phyloP scores from a whole-genome alignment of 2,888 invertebrate species.

The Eulithis prunata region DNA sequence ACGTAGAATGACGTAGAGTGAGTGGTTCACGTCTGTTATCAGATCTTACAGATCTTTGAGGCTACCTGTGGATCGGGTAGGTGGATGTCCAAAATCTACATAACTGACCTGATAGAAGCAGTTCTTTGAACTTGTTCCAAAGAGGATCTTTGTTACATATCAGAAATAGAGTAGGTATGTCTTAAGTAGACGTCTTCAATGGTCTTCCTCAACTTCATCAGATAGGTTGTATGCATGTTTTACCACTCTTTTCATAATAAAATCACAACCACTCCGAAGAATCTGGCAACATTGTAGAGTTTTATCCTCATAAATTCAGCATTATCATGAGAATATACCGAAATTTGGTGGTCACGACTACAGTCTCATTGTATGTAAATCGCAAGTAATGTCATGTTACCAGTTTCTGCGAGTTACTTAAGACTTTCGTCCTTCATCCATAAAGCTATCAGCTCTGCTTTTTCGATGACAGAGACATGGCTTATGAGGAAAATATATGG shows the following conservation, averaged over 20 bases:
- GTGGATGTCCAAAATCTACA: too few species aligned
- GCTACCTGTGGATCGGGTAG: too few species aligned
- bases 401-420: conserved; percentile 24
- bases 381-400: conserved; percentile 22
- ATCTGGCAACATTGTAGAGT: conserved; percentile 19
- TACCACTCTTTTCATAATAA: background rate
- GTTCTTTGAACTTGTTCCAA: too few species aligned
- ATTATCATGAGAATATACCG: conserved; percentile 32
- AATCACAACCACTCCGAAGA: background rate
- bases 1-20: too few species aligned
- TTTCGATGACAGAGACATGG: conserved; percentile 4
- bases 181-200: too few species aligned
- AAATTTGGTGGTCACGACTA: conserved; percentile 36
- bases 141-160: too few species aligned
- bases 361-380: conserved; percentile 37
- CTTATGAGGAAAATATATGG: background rate
- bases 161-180: too few species aligned
- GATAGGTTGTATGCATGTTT: too few species aligned
- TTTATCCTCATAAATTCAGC: conserved; percentile 29
- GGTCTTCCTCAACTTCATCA: too few species aligned
- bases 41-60: too few species aligned
- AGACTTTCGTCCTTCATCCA: conserved; percentile 9
- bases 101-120: too few species aligned
- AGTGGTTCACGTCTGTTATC: too few species aligned
- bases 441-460: conserved; percentile 26